Percentiles rank a stretch among this genome's conserved stretches.
Evolutionary conservation across 2,888 invertebrate species (phyloP).

Genomic region (Campaea margaritaria): DNA sequence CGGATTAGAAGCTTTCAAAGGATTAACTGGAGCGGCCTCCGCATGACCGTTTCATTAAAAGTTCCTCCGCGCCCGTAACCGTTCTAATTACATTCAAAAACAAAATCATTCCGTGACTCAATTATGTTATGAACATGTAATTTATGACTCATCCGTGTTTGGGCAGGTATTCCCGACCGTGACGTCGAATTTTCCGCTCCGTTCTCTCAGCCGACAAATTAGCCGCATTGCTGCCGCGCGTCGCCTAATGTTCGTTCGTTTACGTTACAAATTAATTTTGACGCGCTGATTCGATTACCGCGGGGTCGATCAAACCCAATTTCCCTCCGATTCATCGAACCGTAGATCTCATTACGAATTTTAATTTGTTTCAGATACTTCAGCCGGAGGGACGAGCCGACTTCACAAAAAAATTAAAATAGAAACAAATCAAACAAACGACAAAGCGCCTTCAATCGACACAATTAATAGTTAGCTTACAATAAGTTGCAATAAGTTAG

Average conservation of each 20-base stretch:
- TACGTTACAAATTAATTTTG: conserved; percentile 55
- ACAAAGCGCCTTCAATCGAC: conserved; percentile 78
- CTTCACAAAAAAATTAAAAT: conserved; percentile 48
- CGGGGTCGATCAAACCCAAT: conserved; percentile 59
- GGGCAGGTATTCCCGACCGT: conserved; percentile 24
- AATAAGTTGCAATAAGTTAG: conserved; percentile 45
- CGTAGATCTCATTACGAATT: conserved; percentile 56
- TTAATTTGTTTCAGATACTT: conserved; percentile 77
- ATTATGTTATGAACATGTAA: conserved; percentile 46
- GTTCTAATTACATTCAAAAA: conserved; percentile 61
- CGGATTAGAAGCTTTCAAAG: conserved; percentile 72
- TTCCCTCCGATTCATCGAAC: conserved; percentile 53
- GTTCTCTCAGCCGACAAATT: conserved; percentile 30
- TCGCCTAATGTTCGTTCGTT: conserved; percentile 37
- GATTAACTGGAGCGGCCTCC: conserved; percentile 68
- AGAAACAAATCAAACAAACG: conserved; percentile 61
- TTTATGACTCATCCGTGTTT: conserved; percentile 39
- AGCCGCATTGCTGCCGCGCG: conserved; percentile 26
- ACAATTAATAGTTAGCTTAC: conserved; percentile 66
- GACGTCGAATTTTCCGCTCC: conserved; percentile 25
- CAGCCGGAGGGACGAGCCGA: conserved; percentile 59
- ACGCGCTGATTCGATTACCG: conserved; percentile 55
- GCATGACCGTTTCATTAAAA: conserved; percentile 72
- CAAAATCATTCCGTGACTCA: conserved; percentile 63
- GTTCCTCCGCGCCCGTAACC: conserved; percentile 51